Base-by-base conservation (phyloP, 2,888 invertebrate genomes). In the Eupithecia subumbrata region DNA sequence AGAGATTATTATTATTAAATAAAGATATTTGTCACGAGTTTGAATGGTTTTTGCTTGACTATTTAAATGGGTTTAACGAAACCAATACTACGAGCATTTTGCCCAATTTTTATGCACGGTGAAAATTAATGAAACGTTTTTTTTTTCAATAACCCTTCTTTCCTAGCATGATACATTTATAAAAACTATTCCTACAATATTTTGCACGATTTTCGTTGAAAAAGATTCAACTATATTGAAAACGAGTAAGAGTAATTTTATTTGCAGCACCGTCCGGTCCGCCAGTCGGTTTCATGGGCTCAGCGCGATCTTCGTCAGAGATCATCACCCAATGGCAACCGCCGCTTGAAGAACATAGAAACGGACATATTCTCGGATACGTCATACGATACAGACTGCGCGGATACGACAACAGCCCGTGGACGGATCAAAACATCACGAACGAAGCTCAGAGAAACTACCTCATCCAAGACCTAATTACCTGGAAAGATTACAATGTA, bases 241-340 rank as follows among this genome's bases (percentile, higher is more conserved):
- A 67, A 67, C 40, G n/a, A 64, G 30, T 22, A 30, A 14, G 43
- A 37, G 22, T 67, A 25, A 63, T 73, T 63, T 43, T 16, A 71
- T 82, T 87, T 84, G 12, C 91, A 99, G 99, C 99, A 70, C 99
- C 99, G 0, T 99, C 99, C 77, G 99, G 98, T 43, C 98, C 99
- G 4, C 99, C 99, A 0, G 96, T 98, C 71, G 98, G 98, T 43
- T 98, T 99, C 86, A 98, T 98, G 83, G 99, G 99, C 8, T 98
- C 98, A 0, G 98, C 99, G 0, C 96, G 99, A 77, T 98, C 99
- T 18, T 97, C 98, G 16, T 98, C 98, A 0, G 98, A 99, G 91
- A 99, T 99, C 77, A 98, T 99, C 85, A 98, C 99, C 0, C 99
- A 99, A 87, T 99, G 99, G 99, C 98, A 98, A 88, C 98, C 98